Percentiles rank a stretch among this genome's conserved stretches.
These are phyloP conservation scores for Engystomops pustulosus DNA, from an alignment of 2,113 vertebrate genomes.

Conservation along the genomic window DNA sequence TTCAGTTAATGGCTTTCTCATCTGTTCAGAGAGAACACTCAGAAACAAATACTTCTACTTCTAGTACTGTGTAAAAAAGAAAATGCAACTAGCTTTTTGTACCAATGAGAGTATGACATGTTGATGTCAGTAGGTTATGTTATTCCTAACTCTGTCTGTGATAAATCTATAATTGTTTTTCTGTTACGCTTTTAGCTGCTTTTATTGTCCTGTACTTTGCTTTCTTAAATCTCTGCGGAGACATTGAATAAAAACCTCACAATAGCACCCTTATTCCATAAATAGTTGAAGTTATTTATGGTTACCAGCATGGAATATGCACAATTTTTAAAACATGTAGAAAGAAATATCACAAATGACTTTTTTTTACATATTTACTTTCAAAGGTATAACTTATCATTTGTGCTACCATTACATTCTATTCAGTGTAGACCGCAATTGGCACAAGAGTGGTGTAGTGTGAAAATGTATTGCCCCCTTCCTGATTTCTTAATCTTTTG, in stretches of 20 bases:
- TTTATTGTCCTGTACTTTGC: slow-evolving; percentile 53
- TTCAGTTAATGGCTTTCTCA: not conserved
- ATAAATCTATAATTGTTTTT: slow-evolving; percentile 56
- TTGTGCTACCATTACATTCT: no score
- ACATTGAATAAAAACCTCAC: slow-evolving; percentile 33
- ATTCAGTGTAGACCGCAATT: no score
- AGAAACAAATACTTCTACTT: not conserved
- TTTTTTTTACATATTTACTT: not conserved
- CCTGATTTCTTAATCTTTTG: no score
- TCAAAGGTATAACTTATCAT: not conserved
- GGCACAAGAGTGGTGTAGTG: no score
- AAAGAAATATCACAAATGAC: not conserved
- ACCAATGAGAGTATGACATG: not conserved
- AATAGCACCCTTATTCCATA: slow-evolving; percentile 13
- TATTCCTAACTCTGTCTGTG: slow-evolving; percentile 47
- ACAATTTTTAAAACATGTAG: not conserved
- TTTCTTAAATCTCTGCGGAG: slow-evolving; percentile 54
- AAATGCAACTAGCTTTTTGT: not conserved
- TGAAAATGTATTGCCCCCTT: no score
- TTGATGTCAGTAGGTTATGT: not conserved
- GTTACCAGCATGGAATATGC: not conserved
- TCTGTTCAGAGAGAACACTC: not conserved
- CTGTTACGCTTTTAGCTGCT: slow-evolving; percentile 46
- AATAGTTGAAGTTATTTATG: slow-evolving; percentile 1
- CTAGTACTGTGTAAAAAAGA: not conserved